These are phyloP conservation scores for Drosophila longiperda DNA, from an alignment of 2,888 invertebrate species.

Conservation along the genomic window DNA sequence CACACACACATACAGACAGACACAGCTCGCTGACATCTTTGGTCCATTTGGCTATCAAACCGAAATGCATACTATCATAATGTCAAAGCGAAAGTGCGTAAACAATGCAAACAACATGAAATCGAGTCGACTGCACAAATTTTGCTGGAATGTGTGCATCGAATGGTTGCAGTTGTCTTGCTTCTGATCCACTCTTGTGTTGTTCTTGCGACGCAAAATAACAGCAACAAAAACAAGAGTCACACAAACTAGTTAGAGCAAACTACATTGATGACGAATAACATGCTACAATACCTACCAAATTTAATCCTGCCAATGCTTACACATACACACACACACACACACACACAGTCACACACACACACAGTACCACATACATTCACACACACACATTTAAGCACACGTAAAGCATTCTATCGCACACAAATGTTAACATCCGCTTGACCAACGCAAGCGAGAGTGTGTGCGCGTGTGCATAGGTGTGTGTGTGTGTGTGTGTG, in stretches of 20 bases:
- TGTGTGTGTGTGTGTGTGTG: slow-evolving; percentile 19
- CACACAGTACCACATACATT: no score
- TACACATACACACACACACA: slow-evolving; percentile 12
- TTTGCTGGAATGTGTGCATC: slow-evolving; percentile 17
- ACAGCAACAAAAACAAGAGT: slow-evolving; percentile 36
- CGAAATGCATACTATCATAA: slow-evolving; percentile 71
- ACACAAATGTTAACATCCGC: slow-evolving; percentile 52
- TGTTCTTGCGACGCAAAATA: slow-evolving; percentile 42
- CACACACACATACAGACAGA: background rate
- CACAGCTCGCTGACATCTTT: slow-evolving; percentile 4
- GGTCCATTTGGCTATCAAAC: slow-evolving; percentile 45
- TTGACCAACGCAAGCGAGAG: slow-evolving; percentile 42
- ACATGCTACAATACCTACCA: slow-evolving; percentile 82
- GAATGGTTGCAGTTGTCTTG: background rate
- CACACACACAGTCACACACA: background rate
- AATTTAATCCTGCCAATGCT: slow-evolving; percentile 79
- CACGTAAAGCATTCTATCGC: slow-evolving; percentile 22
- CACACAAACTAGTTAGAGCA: slow-evolving; percentile 71
- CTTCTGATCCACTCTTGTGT: slow-evolving; percentile 15
- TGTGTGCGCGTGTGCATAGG: slow-evolving; percentile 25
- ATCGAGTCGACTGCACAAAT: slow-evolving; percentile 37
- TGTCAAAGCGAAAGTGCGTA: slow-evolving; percentile 83
- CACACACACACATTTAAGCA: background rate
- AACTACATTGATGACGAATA: slow-evolving; percentile 81
- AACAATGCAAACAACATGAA: slow-evolving; percentile 78